Evolutionary conservation across 2,797 vertebrate genomes (phyloP), one percentile per base, ranked within the genome.

Genomic region (Graptemys geographica): DNA sequence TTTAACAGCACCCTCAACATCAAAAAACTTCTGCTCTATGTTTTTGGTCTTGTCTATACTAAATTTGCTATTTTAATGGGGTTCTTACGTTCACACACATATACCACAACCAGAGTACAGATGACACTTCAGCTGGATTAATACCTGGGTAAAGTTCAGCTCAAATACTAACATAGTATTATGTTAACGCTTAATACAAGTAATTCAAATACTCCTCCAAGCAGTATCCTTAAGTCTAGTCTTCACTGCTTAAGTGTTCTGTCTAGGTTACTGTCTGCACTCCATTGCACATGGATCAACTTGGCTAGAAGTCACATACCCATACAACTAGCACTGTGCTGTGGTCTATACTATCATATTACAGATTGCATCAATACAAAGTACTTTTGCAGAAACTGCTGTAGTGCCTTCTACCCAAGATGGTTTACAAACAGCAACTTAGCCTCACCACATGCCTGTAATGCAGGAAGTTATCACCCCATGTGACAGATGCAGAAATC

Each of bases 71-170:
- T 31, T 65, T 81, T 27, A 80, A 59, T 53, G 47, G 11, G 15
- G 5, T 5, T 47, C 15, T 82, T 51, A 69, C 9, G 2, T 1
- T 12, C 12, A 59, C 47, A 4, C 19, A 41, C 21, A 86, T 37
- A 4, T 12, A 27, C 62, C 11, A 51, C 11, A 1, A 0, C 3
- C 44, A 18, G 28, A 27, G 5, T 47, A 31, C 19, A 72, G 37
- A 9, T 81, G 44, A 57, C 8, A 27, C 56, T 56, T 55, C 80
- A 56, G 53, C 15, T 18, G n/a, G 52, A 53, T 56, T 81, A 55
- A 28, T 23, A 16, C 11, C n/a, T 41, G 52, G 23, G 55, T 15
- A 27, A 44, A 49, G 15, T 15, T 51, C 25, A 31, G 27, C 5
- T 55, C 44, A 33, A 16, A 47, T 16, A 51, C 15, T 16, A 28